Base-by-base conservation (phyloP, 2,797 vertebrate genomes). In the Linurgus olivaceus region DNA sequence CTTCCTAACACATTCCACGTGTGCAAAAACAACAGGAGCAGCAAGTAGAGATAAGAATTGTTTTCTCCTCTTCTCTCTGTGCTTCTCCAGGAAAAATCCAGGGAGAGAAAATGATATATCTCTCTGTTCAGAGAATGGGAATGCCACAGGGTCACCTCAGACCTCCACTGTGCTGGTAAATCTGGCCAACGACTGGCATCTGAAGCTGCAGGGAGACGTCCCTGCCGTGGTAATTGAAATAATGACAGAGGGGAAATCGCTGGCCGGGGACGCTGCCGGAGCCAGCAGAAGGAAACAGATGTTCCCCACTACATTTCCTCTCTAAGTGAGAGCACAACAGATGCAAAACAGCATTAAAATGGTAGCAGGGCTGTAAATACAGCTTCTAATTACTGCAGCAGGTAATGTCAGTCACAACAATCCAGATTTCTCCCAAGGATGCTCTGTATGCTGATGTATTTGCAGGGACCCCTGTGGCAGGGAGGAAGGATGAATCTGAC, bases 331-430 rank as follows among this genome's bases (percentile, higher is more conserved):
- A 92, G 88, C 5, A 82, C 83, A 96, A 81, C 97, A 97, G 96
- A 97, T 97, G 96, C 93, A 96, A 92, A 97, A 65, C 68, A 93
- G 83, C 94, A 92, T 74, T 97, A 93, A 96, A 96, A 97, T 82
- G 80, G 87, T 44, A 80, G 89, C 89, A 82, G 37, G 93, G 96
- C 94, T 96, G 95, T 97, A 97, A 97, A 97, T 97, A 97, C 75
- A 72, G 88, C 65, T 88, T 35, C 87, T 96, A 95, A 97, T 97
- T 96, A 77, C 92, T 75, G 79, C 82, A 62, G 52, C 93, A 97
- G 96, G 97, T 97, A 96, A 92, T 59, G 94, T 79, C 86, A 80
- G 85, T 55, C 2, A 29, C 82, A 83, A 31, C 87, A 61, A 90
- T 26, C 58, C 72, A 20, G 45, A 62, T 81, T 89, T 54, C 79